Percentiles rank a stretch among this genome's conserved stretches.
Evolutionary conservation across 1,140 invertebrate species (phyloP).

Genomic region (Hydropsyche tenuis): DNA sequence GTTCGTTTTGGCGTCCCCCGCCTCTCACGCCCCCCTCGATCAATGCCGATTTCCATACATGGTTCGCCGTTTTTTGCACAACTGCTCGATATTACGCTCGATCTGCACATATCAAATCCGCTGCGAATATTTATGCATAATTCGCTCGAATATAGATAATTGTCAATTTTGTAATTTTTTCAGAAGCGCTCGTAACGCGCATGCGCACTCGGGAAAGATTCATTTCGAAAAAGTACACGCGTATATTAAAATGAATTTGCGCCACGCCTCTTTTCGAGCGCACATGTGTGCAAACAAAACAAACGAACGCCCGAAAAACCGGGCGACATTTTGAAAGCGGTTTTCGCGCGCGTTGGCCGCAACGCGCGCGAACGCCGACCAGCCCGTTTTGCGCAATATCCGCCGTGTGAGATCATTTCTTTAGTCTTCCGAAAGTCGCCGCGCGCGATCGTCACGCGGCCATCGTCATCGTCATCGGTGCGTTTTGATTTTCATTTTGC

Average conservation of each 20-base stretch:
- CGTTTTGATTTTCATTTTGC: neutral
- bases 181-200: neutral
- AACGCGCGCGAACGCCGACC: neutral
- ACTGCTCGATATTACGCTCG: neutral
- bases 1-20: neutral
- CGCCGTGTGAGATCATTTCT: conserved; percentile 21
- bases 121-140: neutral
- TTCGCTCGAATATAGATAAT: neutral
- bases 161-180: neutral
- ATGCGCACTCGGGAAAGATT: neutral
- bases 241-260: too few species aligned
- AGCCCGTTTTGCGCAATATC: conserved; percentile 17
- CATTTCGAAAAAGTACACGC: neutral
- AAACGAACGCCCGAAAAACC: too few species aligned
- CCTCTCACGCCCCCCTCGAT: neutral
- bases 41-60: conserved; percentile 7
- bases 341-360: neutral
- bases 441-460: neutral
- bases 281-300: too few species aligned
- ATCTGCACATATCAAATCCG: neutral
- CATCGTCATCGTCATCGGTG: too few species aligned
- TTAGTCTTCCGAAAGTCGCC: conserved; percentile 22
- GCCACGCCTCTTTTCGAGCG: too few species aligned
- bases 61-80: conserved; percentile 2
- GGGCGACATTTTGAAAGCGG: too few species aligned